Evolutionary conservation across 2,888 invertebrate species (phyloP).

Genomic region (Chouioia cunea): DNA sequence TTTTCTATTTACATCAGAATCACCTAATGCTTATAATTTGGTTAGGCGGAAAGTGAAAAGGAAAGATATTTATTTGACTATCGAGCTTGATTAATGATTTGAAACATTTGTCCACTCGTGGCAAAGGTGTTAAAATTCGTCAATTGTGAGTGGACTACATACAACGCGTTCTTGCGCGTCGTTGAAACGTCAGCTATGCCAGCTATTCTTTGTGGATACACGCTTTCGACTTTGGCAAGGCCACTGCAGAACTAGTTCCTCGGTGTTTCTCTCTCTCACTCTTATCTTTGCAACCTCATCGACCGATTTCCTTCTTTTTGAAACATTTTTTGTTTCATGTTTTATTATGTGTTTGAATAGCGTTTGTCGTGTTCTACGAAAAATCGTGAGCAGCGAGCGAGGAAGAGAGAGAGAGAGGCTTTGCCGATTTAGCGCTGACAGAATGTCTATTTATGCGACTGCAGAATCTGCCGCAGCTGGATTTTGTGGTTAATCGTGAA

Average conservation of each 20-base stretch:
- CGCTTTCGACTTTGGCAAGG: conserved; percentile 37
- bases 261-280: background rate
- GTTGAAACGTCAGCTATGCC: conserved; percentile 33
- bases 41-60: no score
- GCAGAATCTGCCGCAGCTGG: no score
- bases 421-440: conserved; percentile 23
- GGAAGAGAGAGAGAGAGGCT: conserved; percentile 17
- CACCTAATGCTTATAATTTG: no score
- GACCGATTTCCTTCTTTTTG: conserved; percentile 7
- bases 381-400: conserved; percentile 20
- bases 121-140: conserved; percentile 34
- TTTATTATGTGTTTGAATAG: conserved; percentile 38
- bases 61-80: no score
- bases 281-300: conserved; percentile 31
- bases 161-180: conserved; percentile 17
- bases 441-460: conserved; percentile 20
- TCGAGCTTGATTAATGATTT: no score
- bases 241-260: conserved; percentile 37
- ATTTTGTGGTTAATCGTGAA: background rate
- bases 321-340: conserved; percentile 5
- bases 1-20: background rate
- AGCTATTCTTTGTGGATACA: conserved; percentile 6
- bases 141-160: conserved; percentile 16
- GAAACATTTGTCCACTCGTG: background rate
- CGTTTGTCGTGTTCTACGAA: conserved; percentile 29